Percentiles rank a stretch among this genome's conserved stretches.
These are phyloP conservation scores for Aphyosemion australe DNA, from an alignment of 2,113 vertebrate species.

Conservation along the genomic window DNA sequence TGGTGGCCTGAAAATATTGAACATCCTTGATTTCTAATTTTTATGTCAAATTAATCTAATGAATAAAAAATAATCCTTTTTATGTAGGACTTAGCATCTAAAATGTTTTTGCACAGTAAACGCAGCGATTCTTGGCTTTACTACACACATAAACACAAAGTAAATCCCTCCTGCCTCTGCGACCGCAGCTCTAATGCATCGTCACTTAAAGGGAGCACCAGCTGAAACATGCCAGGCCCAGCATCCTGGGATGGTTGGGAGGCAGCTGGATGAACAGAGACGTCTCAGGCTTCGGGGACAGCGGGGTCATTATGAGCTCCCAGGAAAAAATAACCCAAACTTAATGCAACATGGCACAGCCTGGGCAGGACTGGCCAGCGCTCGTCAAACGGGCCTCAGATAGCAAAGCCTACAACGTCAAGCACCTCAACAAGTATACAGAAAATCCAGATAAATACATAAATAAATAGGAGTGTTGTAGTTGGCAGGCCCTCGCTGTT, in stretches of 20 bases:
- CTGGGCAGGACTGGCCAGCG: conserved; percentile 36
- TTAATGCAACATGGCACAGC: conserved; percentile 59
- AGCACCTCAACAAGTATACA: conserved; percentile 74
- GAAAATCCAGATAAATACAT: conserved; percentile 81
- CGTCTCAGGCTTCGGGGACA: conserved; percentile 64
- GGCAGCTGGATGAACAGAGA: conserved; percentile 55
- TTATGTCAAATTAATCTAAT: too few species aligned
- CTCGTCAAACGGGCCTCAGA: conserved; percentile 71
- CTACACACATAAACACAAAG: conserved; percentile 3
- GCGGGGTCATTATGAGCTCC: conserved; percentile 71
- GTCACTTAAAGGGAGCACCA: conserved; percentile 34
- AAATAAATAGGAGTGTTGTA: conserved; percentile 79
- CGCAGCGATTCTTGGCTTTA: not conserved
- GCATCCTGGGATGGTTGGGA: conserved; percentile 25
- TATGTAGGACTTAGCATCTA: too few species aligned
- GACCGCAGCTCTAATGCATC: conserved; percentile 14
- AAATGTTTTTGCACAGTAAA: too few species aligned
- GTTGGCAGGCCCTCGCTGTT: conserved; percentile 75
- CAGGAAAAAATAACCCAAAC: conserved; percentile 62
- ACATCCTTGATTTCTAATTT: too few species aligned
- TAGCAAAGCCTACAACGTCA: conserved; percentile 51
- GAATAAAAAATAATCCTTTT: too few species aligned
- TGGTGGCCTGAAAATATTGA: too few species aligned
- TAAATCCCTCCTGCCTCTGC: conserved; percentile 12
- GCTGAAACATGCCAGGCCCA: conserved; percentile 41